phyloP scores from a whole-genome alignment of 2,888 invertebrate species.

The Chrysolina haemoptera region DNA sequence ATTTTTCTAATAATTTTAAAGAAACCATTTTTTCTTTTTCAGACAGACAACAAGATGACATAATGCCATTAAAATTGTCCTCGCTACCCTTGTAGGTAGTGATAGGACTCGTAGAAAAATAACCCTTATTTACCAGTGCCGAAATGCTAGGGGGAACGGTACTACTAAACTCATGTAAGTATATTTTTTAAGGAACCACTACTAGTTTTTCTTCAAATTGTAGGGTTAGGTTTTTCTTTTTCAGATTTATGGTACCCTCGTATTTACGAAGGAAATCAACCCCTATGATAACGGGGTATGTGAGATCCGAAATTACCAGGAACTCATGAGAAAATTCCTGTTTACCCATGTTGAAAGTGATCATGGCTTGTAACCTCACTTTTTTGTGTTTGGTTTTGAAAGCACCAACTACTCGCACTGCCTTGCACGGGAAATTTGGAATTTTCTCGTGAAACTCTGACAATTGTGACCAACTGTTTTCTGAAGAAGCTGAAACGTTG shows the following conservation, averaged over 20 bases:
- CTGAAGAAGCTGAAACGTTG: neutral
- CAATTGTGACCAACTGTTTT: neutral
- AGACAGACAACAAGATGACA: neutral
- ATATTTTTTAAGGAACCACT: neutral
- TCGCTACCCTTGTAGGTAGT: neutral
- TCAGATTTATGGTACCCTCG: neutral
- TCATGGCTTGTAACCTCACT: neutral
- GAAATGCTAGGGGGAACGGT: neutral
- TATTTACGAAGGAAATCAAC: neutral
- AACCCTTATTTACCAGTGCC: neutral
- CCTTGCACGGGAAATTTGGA: neutral
- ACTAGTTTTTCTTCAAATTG: neutral
- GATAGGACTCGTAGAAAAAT: neutral
- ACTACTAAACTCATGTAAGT: neutral
- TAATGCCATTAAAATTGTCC: neutral
- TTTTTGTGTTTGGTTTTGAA: neutral
- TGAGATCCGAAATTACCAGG: neutral
- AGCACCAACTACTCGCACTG: neutral
- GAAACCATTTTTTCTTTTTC: neutral
- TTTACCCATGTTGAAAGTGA: neutral
- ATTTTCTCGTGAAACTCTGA: neutral
- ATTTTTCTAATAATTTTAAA: neutral
- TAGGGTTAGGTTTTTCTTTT: neutral
- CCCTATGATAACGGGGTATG: conserved; percentile 9
- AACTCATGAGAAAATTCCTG: conserved; percentile 12